Evolutionary conservation across 2,888 invertebrate genomes (phyloP).

Genomic region (Eucera pruinosa): DNA sequence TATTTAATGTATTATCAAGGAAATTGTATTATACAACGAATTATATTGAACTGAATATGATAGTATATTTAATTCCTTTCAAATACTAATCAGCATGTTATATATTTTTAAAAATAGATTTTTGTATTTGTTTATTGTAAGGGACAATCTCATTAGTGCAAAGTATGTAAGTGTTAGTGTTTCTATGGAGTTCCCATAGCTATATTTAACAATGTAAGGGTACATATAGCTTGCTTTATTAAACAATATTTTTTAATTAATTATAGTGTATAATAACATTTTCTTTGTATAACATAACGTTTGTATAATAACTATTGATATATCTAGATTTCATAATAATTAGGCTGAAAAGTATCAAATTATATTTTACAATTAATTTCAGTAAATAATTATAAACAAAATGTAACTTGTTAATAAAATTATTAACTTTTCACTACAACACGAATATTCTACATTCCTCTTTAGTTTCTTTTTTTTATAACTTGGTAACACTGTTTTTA

Average conservation of each 20-base stretch:
- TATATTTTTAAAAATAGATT: constrained; percentile 30
- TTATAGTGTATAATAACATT: no score
- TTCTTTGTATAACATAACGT: no score
- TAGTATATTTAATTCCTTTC: background rate
- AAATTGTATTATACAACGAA: background rate
- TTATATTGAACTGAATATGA: background rate
- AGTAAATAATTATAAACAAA: background rate
- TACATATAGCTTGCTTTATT: no score
- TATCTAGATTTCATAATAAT: no score
- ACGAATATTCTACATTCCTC: background rate
- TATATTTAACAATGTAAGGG: no score
- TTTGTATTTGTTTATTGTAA: constrained; percentile 34
- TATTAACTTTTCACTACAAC: background rate
- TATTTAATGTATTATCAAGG: background rate
- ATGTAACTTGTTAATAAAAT: background rate
- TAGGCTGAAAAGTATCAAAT: background rate
- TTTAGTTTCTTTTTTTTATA: constrained; percentile 2
- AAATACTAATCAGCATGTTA: constrained; percentile 23
- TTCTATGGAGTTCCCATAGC: no score
- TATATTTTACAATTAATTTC: background rate
- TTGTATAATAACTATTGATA: no score
- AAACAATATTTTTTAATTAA: no score
- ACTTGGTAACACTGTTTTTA: background rate
- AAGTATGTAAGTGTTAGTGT: no score
- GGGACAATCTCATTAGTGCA: constrained; percentile 48